phyloP scores from a whole-genome alignment of 1,140 invertebrate genomes.

The Cotesia typhae region DNA sequence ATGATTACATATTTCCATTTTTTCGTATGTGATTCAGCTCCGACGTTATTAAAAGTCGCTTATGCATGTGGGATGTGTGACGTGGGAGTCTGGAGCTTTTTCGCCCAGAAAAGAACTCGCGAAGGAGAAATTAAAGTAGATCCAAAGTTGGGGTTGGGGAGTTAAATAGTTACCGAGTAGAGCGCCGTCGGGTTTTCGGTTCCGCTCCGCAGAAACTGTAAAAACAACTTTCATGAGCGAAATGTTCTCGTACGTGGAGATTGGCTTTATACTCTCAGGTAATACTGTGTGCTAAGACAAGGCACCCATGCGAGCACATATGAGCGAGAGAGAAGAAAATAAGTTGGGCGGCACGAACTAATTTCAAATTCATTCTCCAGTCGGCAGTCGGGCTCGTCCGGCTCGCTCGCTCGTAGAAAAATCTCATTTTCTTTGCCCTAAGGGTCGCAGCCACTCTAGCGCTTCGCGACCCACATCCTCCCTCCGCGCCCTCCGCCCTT shows the following conservation, averaged over 20 bases:
- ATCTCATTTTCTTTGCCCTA: conserved; percentile 65
- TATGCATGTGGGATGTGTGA: too few relatives aligned
- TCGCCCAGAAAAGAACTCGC: conserved; percentile 1
- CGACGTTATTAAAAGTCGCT: conserved; percentile 14
- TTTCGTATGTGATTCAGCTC: too few relatives aligned
- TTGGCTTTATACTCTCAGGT: conserved; percentile 22
- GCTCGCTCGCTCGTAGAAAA: conserved; percentile 54
- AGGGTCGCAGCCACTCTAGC: conserved; percentile 48
- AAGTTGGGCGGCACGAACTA: conserved; percentile 57
- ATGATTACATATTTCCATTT: too few relatives aligned
- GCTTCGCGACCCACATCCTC: conserved; percentile 32
- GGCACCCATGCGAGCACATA: not conserved
- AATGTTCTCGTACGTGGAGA: conserved; percentile 18
- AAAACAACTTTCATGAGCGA: conserved; percentile 37
- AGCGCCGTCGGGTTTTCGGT: conserved; percentile 25
- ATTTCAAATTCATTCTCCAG: conserved; percentile 61
- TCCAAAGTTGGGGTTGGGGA: conserved; percentile 3
- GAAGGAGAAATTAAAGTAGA: conserved; percentile 24
- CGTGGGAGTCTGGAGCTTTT: too few relatives aligned
- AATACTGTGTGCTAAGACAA: not conserved
- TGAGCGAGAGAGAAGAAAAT: conserved; percentile 43
- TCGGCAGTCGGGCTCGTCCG: conserved; percentile 40
- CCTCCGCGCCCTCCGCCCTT: conserved; percentile 39
- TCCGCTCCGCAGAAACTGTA: conserved; percentile 29
- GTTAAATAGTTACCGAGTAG: conserved; percentile 33